These are phyloP conservation scores for Megaptera novaeangliae DNA, from an alignment of 2,113 vertebrate genomes.

Conservation along the genomic window DNA sequence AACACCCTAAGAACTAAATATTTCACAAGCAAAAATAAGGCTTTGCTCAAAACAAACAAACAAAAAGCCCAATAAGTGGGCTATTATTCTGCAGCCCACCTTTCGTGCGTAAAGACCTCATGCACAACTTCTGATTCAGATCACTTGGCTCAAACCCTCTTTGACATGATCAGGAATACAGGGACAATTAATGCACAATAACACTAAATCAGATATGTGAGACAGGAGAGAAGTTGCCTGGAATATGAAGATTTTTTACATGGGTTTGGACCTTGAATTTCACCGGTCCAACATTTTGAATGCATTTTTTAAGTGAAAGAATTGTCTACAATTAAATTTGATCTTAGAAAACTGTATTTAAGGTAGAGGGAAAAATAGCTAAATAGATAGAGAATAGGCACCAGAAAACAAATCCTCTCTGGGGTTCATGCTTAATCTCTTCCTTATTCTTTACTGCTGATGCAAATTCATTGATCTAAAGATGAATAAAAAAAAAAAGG, in stretches of 20 bases:
- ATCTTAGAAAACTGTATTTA: neutral
- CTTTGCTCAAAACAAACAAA: neutral
- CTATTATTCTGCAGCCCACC: neutral
- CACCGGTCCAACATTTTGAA: neutral
- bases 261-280: neutral
- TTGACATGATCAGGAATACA: neutral
- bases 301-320: neutral
- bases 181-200: neutral
- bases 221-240: neutral
- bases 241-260: neutral
- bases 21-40: neutral
- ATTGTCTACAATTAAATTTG: constrained; percentile 4
- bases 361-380: neutral
- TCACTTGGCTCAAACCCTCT: neutral
- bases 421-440: neutral
- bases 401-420: neutral
- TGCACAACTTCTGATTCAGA: neutral
- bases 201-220: neutral
- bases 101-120: neutral
- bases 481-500: constrained; percentile 1
- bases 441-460: constrained; percentile 6
- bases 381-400: neutral
- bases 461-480: neutral
- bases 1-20: neutral
- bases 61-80: neutral